Base-by-base conservation (phyloP, 2,888 invertebrate species). In the Clistopyga incitator region DNA sequence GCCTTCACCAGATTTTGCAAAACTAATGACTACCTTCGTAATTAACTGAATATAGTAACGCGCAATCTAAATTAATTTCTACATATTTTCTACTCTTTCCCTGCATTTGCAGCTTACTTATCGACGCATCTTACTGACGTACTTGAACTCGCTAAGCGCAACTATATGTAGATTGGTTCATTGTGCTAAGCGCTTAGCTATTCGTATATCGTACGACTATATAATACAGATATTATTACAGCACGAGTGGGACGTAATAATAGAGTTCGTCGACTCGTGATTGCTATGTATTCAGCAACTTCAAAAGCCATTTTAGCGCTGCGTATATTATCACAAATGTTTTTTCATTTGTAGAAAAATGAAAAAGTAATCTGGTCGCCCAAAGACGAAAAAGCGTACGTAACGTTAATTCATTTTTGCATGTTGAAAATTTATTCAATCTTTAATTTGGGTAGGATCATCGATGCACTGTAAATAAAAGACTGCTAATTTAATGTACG, bases 221-320 rank as follows among this genome's bases (percentile, higher is more conserved):
- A n/a, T 64, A 38, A 64, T 38, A 38, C 18, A 38, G 11, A 11
- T 20, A 64, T 64, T 38, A 38, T 18, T 10, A 18, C 61, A 64
- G 15, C 38, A 11, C 10, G 61, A 10, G 13, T 6, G 42, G 65
- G 23, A 78, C 70, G 70, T 25, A 38, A 64, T 38, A 38, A 38
- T 13, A 38, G 75, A 75, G 80, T 80, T 75, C 80, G 68, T 75
- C 68, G 80, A 80, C 80, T 68, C 68, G 56, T 42, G 54, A 10
- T 42, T 20, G 13, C n/a, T 25, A 23, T 25, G 20, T 38, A 10
- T 38, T 38, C 18, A 8, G 18, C 18, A 0, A 6, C 6, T 61
- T 61, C 23, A 11, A 1, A 3, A 54, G 23, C 23, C 10, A 3
- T 23, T 54, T 54, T 54, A 23, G 3, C 23, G 23, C 11, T 23